Evolutionary conservation across 2,888 invertebrate genomes (phyloP).

Genomic region (Leucophenga maculata): DNA sequence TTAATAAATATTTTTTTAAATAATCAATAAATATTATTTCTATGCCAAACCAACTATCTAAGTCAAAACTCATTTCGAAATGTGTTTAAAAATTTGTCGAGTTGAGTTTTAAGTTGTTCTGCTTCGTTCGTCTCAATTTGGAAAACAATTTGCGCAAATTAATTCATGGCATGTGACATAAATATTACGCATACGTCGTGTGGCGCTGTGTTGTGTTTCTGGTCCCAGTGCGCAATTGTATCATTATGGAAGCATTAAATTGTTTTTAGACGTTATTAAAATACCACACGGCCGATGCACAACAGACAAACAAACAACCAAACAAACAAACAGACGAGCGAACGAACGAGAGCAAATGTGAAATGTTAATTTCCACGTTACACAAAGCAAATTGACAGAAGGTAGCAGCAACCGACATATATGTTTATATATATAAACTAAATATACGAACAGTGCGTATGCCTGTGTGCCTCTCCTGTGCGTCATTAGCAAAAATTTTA

Average conservation of each 20-base stretch:
- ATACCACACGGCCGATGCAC: not conserved
- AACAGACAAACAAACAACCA: not conserved
- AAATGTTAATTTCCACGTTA: slow-evolving; percentile 18
- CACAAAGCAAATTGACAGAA: not conserved
- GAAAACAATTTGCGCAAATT: not conserved
- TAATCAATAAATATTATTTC: too few species aligned
- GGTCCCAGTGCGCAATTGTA: slow-evolving; percentile 15
- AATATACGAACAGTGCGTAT: too few species aligned
- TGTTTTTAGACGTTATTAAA: slow-evolving; percentile 36
- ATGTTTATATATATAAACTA: slow-evolving; percentile 30
- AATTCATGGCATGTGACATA: slow-evolving; percentile 3
- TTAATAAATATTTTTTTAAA: not conserved
- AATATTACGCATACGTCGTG: slow-evolving; percentile 1
- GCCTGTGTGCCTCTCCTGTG: slow-evolving; percentile 20
- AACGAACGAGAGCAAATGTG: slow-evolving; percentile 15
- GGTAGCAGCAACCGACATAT: not conserved
- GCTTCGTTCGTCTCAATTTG: not conserved
- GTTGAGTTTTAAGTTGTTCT: not conserved
- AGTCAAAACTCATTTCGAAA: too few species aligned
- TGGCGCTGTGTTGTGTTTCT: not conserved
- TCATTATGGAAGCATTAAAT: slow-evolving; percentile 44
- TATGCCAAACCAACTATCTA: too few species aligned
- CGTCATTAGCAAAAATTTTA: slow-evolving; percentile 34
- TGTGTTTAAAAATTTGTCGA: not conserved
- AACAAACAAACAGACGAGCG: too few species aligned